Conservation (phyloP, 2,888 invertebrate genomes). For the Sisyra terminalis region DNA sequence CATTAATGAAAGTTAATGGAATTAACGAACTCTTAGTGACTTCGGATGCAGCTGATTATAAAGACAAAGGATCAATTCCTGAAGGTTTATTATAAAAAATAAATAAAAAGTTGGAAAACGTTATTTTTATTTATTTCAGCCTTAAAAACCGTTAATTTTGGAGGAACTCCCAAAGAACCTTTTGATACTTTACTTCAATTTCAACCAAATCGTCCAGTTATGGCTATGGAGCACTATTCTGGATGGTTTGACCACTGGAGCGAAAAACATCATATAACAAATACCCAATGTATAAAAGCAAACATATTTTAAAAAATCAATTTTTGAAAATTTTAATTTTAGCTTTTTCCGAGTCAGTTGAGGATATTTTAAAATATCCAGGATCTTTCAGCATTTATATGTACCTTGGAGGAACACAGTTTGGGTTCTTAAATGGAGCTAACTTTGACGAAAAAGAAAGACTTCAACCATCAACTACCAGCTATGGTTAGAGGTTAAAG, state of each 20-base stretch:
- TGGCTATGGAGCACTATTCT: conserved; percentile 41
- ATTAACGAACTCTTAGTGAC: conserved; percentile 33
- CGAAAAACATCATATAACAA: conserved; percentile 19
- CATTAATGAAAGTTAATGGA: conserved; percentile 22
- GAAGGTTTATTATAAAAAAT: conserved; percentile 11
- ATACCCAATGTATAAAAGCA: too few species aligned
- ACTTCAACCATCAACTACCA: conserved; percentile 24
- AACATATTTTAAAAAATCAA: too few species aligned
- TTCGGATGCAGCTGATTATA: conserved; percentile 26
- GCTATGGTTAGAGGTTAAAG: conserved; percentile 25
- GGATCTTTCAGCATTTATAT: conserved; percentile 74
- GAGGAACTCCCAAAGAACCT: conserved; percentile 23
- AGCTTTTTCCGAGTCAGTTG: conserved; percentile 16
- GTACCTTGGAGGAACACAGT: conserved; percentile 83
- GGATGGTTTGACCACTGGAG: conserved; percentile 46
- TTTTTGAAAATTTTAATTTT: neutral
- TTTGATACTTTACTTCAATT: conserved; percentile 25
- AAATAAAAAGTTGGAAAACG: neutral
- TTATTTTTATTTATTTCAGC: conserved; percentile 6
- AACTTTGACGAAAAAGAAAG: conserved; percentile 17
- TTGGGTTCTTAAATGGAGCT: conserved; percentile 41
- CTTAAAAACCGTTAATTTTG: conserved; percentile 37
- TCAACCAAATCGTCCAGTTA: conserved; percentile 32
- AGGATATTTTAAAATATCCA: conserved; percentile 18
- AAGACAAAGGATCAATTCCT: conserved; percentile 23